Conservation (phyloP, 2,113 vertebrate species). For the Vimba vimba region DNA sequence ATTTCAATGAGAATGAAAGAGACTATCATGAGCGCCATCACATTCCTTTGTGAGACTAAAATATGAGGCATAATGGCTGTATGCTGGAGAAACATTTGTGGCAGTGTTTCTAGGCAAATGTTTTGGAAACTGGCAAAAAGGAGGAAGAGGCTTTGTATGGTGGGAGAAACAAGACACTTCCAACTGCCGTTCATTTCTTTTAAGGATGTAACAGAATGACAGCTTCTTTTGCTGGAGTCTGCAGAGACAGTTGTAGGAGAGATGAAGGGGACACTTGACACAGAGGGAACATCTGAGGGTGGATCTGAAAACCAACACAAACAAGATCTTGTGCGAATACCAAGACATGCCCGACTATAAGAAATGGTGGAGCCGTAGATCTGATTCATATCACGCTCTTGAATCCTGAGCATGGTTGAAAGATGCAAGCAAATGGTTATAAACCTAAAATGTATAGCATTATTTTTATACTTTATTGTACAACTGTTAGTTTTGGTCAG, state of each 20-base stretch:
- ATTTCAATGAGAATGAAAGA: conserved; percentile 24
- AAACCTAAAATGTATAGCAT: background rate
- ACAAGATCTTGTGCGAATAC: conserved; percentile 11
- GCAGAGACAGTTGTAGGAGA: background rate
- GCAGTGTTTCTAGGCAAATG: conserved; percentile 2
- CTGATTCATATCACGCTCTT: background rate
- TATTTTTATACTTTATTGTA: background rate
- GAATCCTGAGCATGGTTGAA: background rate
- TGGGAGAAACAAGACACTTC: conserved; percentile 5
- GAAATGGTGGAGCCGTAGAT: background rate
- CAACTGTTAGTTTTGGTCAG: background rate
- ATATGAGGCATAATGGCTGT: conserved; percentile 23
- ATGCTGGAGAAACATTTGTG: background rate
- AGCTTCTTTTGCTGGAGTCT: conserved; percentile 10
- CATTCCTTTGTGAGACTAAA: conserved; percentile 27
- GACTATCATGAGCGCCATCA: background rate
- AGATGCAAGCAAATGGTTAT: background rate
- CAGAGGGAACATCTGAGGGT: conserved; percentile 43
- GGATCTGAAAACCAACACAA: conserved; percentile 19
- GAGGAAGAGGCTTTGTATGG: conserved; percentile 6
- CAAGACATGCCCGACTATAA: background rate
- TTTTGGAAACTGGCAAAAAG: conserved; percentile 9
- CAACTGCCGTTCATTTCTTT: conserved; percentile 23
- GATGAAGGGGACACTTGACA: conserved; percentile 29
- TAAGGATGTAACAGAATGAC: conserved; percentile 5